Conservation (phyloP, 2,113 vertebrate genomes). For the Ameiurus melas region DNA sequence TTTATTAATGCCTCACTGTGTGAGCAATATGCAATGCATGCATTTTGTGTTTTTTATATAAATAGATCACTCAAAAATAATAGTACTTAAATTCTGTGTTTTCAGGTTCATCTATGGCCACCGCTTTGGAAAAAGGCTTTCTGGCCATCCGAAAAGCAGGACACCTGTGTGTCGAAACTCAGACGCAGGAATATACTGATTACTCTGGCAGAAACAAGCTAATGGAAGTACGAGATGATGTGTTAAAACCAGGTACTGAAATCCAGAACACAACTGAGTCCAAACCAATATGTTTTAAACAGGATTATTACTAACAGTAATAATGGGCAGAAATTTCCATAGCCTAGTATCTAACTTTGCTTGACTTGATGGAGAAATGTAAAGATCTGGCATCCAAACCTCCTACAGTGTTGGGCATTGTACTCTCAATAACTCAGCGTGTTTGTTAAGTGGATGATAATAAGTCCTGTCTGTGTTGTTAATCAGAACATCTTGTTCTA, state of each 20-base stretch:
- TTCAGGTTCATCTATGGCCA: constrained; percentile 74
- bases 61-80: not conserved
- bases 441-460: not conserved
- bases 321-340: not conserved
- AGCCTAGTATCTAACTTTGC: not conserved
- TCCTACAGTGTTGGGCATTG: not conserved
- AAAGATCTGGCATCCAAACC: not conserved
- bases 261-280: not conserved
- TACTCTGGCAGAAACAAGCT: constrained; percentile 77
- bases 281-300: not conserved
- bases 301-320: not conserved
- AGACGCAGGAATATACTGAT: constrained; percentile 73
- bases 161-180: constrained; percentile 78
- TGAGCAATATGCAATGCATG: no score
- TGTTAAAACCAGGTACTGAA: constrained; percentile 73
- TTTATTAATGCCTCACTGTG: not conserved
- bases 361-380: not conserved
- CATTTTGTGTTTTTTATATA: not conserved
- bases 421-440: not conserved
- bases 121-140: constrained; percentile 77
- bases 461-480: not conserved
- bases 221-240: constrained; percentile 80
- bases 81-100: not conserved
- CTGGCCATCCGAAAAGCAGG: constrained; percentile 83
- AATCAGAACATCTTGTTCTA: not conserved